A percentile compares a stretch with the other conserved stretches of the same genome.
These are phyloP conservation scores for Sminthurides aquaticus DNA, from an alignment of 2,888 invertebrate genomes.

Conservation along the genomic window DNA sequence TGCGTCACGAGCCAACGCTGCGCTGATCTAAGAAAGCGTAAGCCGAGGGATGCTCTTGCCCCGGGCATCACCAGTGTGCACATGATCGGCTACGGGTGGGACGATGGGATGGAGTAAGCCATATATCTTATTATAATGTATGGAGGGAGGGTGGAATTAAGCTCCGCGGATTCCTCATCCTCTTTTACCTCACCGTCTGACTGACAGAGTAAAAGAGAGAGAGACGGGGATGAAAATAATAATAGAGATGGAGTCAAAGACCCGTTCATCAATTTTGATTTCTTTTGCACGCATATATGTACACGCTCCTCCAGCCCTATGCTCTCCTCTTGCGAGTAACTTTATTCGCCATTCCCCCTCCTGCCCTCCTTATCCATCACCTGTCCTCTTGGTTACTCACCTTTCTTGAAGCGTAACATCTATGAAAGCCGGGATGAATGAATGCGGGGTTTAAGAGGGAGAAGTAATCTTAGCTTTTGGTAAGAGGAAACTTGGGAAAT, in stretches of 20 bases:
- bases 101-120: not conserved
- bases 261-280: slow-evolving; percentile 7
- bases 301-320: too few relatives aligned
- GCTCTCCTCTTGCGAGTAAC: too few relatives aligned
- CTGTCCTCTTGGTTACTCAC: too few relatives aligned
- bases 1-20: not conserved
- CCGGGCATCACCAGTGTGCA: not conserved
- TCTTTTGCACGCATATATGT: too few relatives aligned
- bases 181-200: not conserved
- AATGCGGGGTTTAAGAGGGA: too few relatives aligned
- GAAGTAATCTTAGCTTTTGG: too few relatives aligned
- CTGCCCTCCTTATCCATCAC: too few relatives aligned
- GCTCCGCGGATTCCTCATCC: not conserved
- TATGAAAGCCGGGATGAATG: too few relatives aligned
- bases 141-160: not conserved
- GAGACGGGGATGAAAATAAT: not conserved
- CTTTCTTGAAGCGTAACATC: too few relatives aligned
- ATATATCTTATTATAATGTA: not conserved
- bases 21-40: too few relatives aligned
- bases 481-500: too few relatives aligned
- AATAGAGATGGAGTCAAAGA: slow-evolving; percentile 6
- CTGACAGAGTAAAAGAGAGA: not conserved
- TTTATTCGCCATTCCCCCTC: too few relatives aligned
- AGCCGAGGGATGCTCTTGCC: not conserved
- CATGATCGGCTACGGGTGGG: not conserved